These are phyloP conservation scores for Squalus acanthias DNA, from an alignment of 2,797 vertebrate genomes.

Conservation along the genomic window DNA sequence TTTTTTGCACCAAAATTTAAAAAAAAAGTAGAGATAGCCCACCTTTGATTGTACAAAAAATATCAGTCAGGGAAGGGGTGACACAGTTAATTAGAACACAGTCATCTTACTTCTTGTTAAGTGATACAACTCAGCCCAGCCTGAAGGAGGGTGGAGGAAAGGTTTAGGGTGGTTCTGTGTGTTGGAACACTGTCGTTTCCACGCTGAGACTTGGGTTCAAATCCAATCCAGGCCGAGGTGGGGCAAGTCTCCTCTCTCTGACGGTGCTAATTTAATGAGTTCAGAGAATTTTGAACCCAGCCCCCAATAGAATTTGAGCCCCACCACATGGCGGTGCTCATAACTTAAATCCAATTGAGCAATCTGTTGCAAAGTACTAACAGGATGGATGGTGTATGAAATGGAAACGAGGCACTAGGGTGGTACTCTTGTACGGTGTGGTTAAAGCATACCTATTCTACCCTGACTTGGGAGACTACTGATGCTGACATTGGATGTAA, in stretches of 20 bases:
- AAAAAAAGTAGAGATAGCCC: neutral
- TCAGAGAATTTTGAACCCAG: neutral
- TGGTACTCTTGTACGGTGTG: neutral
- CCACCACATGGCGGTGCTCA: neutral
- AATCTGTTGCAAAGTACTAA: neutral
- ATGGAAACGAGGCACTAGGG: neutral
- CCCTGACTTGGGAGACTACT: neutral
- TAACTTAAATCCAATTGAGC: constrained; percentile 14
- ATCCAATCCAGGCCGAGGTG: neutral
- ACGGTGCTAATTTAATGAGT: neutral
- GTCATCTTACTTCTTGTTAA: neutral
- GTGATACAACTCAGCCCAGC: neutral
- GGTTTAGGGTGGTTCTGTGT: neutral
- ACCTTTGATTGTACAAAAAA: neutral
- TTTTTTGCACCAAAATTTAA: neutral
- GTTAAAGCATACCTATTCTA: neutral
- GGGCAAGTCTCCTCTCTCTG: neutral
- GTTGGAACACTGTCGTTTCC: neutral
- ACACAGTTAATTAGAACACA: neutral
- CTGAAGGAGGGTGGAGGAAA: neutral
- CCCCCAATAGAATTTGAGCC: neutral
- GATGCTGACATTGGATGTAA: constrained; percentile 23
- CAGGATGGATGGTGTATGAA: neutral
- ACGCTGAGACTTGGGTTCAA: neutral
- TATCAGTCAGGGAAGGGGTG: neutral